Evolutionary conservation across 2,113 vertebrate species (phyloP).

Genomic region (Gasterosteus nipponicus): DNA sequence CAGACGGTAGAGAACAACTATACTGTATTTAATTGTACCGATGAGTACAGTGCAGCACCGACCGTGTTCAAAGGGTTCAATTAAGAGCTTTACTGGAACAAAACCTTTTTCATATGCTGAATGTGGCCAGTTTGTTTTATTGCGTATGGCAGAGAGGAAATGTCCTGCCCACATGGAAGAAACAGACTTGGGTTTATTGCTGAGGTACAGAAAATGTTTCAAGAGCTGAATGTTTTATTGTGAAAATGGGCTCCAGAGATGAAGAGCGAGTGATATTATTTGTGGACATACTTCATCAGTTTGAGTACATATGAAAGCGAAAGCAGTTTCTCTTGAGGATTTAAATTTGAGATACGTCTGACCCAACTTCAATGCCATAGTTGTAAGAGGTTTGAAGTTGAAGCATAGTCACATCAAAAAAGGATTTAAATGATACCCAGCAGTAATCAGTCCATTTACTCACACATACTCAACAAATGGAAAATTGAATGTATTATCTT

Average conservation of each 20-base stretch:
- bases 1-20: no score
- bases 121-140: slow-evolving; percentile 31
- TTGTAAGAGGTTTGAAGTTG: not conserved
- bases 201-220: slow-evolving; percentile 25
- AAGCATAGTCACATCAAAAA: not conserved
- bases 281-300: slow-evolving; percentile 32
- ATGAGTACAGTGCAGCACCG: slow-evolving; percentile 11
- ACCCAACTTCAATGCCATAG: not conserved
- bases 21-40: no score
- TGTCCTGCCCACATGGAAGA: slow-evolving; percentile 5
- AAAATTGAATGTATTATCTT: no score
- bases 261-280: slow-evolving; percentile 23
- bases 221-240: slow-evolving; percentile 13
- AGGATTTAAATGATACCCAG: not conserved
- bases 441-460: not conserved
- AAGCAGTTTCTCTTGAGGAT: slow-evolving; percentile 4
- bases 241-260: slow-evolving; percentile 10
- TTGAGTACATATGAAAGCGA: slow-evolving; percentile 13
- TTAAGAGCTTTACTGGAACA: slow-evolving; percentile 44
- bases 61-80: slow-evolving; percentile 38
- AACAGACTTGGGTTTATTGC: slow-evolving; percentile 47
- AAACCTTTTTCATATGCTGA: slow-evolving; percentile 12
- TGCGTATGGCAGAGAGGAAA: slow-evolving; percentile 1
- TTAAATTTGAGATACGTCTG: slow-evolving; percentile 16
- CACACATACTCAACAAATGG: no score